Evolutionary conservation across 2,888 invertebrate genomes (phyloP), one percentile per base, ranked within the genome.

Genomic region (Auanema freiburgensis): DNA sequence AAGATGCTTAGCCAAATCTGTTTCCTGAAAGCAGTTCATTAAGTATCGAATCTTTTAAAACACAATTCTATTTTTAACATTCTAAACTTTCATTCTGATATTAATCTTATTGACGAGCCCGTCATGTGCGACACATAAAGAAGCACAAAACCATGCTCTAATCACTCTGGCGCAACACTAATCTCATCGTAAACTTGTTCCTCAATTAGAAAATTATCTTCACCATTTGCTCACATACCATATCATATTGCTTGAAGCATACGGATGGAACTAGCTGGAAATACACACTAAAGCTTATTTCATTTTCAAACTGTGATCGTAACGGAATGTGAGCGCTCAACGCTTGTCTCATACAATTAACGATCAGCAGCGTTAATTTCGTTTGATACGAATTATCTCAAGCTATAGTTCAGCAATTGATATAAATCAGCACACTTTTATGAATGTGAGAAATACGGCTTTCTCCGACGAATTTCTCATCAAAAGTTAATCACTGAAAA

Each of bases 1-100:
- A 23, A 96, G 87, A 59, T 91, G 89, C 71, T 91, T 90, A 14
- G 92, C 92, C 58, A 93, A 87, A 80, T 95, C 93, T 51, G 91
- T 84, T 44, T 91, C 87, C 85, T 91, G 89, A 77, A 69, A 66
- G n/a, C 14, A 33, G 33, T 33, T 33, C 33, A 33, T 5, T 41
- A 14, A 33, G 33, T 8, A 12, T 40, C 16, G 8, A 52, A 14
- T 16, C 5, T 23, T 56, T 18, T 21, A 6, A n/a, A 16, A 4
- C 3, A 53, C 8, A 8, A 33, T 33, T 33, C 33, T 33, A 33
- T 33, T 33, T 33, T 33, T 33, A 33, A 33, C 33, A 33, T 33
- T 33, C 8, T 50, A 50, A 50, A 50, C 50, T 23, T 24, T 50
- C n/a, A 50, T 50, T 50, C 33, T 33, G 33, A 33, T 33, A 50